These are phyloP conservation scores for Poeciliopsis gracilis DNA, from an alignment of 2,797 vertebrate genomes.

Conservation along the genomic window DNA sequence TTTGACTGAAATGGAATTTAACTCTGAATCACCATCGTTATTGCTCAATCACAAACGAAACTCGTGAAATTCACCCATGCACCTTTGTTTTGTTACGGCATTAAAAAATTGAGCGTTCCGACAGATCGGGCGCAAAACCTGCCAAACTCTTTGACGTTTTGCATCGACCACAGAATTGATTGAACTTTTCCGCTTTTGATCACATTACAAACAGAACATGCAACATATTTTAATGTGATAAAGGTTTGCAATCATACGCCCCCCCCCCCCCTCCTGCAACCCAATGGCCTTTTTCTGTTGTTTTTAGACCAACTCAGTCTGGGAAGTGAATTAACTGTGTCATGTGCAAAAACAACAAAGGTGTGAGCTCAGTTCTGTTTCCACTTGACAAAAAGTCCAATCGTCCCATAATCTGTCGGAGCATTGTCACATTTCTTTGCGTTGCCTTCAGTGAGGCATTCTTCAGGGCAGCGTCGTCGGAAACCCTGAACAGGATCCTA, in stretches of 20 bases:
- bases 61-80: neutral
- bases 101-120: neutral
- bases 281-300: too few relatives aligned
- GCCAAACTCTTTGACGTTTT: neutral
- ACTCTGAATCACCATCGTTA: neutral
- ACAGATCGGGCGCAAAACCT: neutral
- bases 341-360: neutral
- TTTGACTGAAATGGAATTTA: neutral
- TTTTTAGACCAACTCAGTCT: neutral
- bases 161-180: neutral
- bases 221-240: neutral
- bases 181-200: neutral
- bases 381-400: neutral
- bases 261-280: too few relatives aligned
- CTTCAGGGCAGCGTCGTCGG: slow-evolving; percentile 15
- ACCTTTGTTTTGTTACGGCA: neutral
- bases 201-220: neutral
- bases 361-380: neutral
- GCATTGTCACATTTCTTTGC: neutral
- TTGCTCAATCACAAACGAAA: neutral
- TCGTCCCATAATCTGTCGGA: neutral
- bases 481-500: slow-evolving; percentile 34
- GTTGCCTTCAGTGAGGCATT: slow-evolving; percentile 23
- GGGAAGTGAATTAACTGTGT: neutral
- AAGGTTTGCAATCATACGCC: too few relatives aligned